Evolutionary conservation across 2,888 invertebrate species (phyloP).

Genomic region (Dascillus cervinus): DNA sequence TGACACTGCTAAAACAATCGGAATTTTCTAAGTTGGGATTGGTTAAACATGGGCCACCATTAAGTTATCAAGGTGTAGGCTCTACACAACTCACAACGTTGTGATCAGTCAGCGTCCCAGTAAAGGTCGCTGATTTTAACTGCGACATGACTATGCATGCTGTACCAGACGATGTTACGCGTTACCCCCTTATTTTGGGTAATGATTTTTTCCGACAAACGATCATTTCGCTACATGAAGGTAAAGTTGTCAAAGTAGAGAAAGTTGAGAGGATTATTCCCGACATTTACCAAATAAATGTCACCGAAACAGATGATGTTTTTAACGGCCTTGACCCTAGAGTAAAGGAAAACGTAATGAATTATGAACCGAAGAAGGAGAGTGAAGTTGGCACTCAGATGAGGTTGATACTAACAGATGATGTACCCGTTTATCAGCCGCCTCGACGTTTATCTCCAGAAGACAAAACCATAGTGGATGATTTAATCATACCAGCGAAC

Average conservation of each 20-base stretch:
- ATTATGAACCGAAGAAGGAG: slow-evolving; percentile 19
- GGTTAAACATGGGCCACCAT: too few relatives aligned
- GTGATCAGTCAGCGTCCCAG: background rate
- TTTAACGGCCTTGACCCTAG: too few relatives aligned
- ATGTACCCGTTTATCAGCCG: slow-evolving; percentile 22
- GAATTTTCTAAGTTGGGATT: too few relatives aligned
- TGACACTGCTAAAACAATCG: too few relatives aligned
- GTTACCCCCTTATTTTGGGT: slow-evolving; percentile 2
- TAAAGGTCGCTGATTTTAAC: slow-evolving; percentile 1
- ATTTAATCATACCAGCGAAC: slow-evolving; percentile 15
- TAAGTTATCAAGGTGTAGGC: background rate
- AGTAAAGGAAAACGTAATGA: slow-evolving; percentile 13
- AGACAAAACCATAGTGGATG: too few relatives aligned
- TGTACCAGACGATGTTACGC: background rate
- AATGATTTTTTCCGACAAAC: slow-evolving; percentile 4
- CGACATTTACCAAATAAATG: too few relatives aligned
- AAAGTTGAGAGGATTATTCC: too few relatives aligned
- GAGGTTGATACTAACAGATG: slow-evolving; percentile 26
- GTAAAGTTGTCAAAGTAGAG: slow-evolving; percentile 4
- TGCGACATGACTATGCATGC: slow-evolving; percentile 2
- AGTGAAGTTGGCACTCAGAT: slow-evolving; percentile 22
- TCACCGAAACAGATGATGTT: background rate
- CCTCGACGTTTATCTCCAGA: slow-evolving; percentile 21
- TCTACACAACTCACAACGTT: background rate
- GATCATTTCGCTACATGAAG: background rate